Conservation (phyloP, 2,113 vertebrate genomes). For the Trachemys scripta region DNA sequence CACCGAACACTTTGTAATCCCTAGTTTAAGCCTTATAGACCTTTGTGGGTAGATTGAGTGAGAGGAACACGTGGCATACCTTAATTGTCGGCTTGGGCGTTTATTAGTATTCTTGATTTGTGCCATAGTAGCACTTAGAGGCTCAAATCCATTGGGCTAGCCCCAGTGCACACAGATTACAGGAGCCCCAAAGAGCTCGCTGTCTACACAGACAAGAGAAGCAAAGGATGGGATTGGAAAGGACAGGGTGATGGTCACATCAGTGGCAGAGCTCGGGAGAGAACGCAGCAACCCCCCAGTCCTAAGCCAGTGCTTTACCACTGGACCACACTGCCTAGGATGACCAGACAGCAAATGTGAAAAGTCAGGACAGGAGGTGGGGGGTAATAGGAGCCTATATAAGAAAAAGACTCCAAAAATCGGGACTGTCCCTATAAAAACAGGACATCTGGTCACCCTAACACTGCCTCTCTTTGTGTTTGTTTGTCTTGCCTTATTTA, state of each 20-base stretch:
- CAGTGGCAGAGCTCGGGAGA: not conserved
- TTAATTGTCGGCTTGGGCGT: not conserved
- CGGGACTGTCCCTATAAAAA: no score
- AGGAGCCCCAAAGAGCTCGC: conserved; percentile 1
- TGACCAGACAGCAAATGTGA: no score
- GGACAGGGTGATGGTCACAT: not conserved
- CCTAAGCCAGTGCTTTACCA: not conserved
- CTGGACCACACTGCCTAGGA: no score
- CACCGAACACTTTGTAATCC: conserved; percentile 11
- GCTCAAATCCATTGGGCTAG: not conserved
- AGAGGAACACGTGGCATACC: conserved; percentile 18
- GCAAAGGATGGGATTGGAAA: not conserved
- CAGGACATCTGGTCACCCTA: no score
- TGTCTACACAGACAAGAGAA: not conserved
- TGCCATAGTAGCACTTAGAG: conserved; percentile 17
- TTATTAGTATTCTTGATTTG: conserved; percentile 44
- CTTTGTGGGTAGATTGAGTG: not conserved
- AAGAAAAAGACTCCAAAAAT: no score
- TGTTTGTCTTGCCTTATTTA: not conserved
- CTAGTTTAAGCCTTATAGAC: not conserved
- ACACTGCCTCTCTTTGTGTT: not conserved
- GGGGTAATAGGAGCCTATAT: no score
- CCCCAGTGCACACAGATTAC: not conserved
- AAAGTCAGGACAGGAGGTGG: no score
- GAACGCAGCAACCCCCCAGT: not conserved